Evolutionary conservation across 30 jellyfish, hydroid and myxozoan species (phyloP), one percentile per base, ranked within the genome.

Genomic region (Hydractinia symbiolongicarpus): DNA sequence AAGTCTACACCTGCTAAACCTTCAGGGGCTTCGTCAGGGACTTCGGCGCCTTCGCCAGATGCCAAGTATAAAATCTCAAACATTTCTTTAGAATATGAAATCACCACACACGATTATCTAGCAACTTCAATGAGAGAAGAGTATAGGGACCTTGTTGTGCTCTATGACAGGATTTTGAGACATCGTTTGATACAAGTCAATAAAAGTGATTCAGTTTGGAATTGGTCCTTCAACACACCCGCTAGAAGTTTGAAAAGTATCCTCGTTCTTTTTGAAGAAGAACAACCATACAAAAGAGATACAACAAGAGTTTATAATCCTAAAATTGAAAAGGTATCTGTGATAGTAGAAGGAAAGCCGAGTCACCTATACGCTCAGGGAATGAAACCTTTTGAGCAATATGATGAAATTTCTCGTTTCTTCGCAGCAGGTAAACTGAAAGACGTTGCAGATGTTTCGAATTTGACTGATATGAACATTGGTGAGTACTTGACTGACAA

Each of bases 11-110:
- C 69, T 58, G 69, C 69, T 58, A 58, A 58, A 58, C 17, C 69
- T 58, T 58, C 69, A 11, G 20, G 20, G 21, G 78, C 51, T 67
- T 13, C 51, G 16, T 11, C 69, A 11, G 15, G 16, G 17, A 58
- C 69, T 67, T 13, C 50, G 50, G 78, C 78, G 21, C 51, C 78
- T 11, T 16, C 78, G 21, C 20, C 78, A 15, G 50, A 67, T 67
- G 78, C 51, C 21, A 21, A 67, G 14, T 67, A 67, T 49, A 21
- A 67, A 15, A 13, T 13, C 50, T 67, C 78, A 13, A 21, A 67
- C 78, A 67, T 67, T 13, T 21, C 51, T 21, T 10, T 21, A 67
- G 78, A 67, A 49, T 15, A 10, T 10, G 51, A 67, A 11, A 10
- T 10, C 51, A 21, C 4, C 51, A 67, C 69, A 58, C 17, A 13